Evolutionary conservation across 2,888 invertebrate species (phyloP), one percentile per base, ranked within the genome.

Genomic region (Gortyna flavago): DNA sequence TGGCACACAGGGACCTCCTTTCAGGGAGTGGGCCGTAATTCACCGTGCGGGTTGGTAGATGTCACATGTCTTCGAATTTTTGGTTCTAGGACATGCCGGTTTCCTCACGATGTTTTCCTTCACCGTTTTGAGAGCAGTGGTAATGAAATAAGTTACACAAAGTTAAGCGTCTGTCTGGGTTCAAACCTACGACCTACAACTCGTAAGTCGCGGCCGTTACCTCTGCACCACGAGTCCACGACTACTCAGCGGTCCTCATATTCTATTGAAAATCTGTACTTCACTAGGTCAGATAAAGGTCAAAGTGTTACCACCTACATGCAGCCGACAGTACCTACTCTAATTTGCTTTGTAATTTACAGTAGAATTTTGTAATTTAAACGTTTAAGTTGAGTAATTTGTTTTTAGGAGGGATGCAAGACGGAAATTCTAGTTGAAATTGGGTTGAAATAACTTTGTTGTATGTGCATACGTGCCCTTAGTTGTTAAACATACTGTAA

Each of bases 271-370:
- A 59, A 11, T 18, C 35, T 0, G 6, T n/a, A 35, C n/a, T 18
- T 18, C 9, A 5, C 2, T 8, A 32, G 2, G 13, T 18, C n/a
- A 61, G 2, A 3, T 3, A 3, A 32, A 68, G 16, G 51, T 9
- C 6, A 16, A 44, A 61, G 62, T 35, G 35, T 21, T n/a, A 35
- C 44, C 11, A 35, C 6, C 9, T 7, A 29, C 21, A 11, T 59
- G 77, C n/a, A 1, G 44, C 7, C 4, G 8, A 32, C 11, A 5
- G 29, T 65, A 66, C 62, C 44, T 18, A 72, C 66, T 71, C 75
- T 73, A 84, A 84, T 78, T 86, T 86, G 32, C 74, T 77, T 71
- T 81, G 54, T 81, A 87, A 87, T 87, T 83, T 87, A 80, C 38
- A 51, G 75, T 84, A 75, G 70, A 75, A 76, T 86, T 79, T 78